Evolutionary conservation across 2,113 vertebrate genomes (phyloP).

Genomic region (Mungos mungo): DNA sequence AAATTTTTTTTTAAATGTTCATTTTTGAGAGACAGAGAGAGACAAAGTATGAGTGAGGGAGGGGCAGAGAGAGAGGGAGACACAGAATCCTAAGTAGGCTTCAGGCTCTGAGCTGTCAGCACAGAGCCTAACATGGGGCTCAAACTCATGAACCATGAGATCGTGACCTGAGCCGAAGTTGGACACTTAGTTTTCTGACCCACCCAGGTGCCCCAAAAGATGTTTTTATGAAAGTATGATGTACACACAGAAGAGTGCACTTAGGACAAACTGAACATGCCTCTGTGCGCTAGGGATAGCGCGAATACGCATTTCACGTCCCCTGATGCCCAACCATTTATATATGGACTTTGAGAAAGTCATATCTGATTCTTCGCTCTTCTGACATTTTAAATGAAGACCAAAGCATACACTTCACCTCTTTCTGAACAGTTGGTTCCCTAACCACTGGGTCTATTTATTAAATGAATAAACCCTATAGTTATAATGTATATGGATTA

Average conservation of each 20-base stretch:
- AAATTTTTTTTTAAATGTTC: too few relatives aligned
- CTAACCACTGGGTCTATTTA: conserved; percentile 31
- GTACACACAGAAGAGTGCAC: neutral
- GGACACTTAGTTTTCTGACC: too few relatives aligned
- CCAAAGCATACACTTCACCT: conserved; percentile 36
- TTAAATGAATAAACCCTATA: conserved; percentile 39
- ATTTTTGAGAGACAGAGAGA: too few relatives aligned
- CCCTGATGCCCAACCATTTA: neutral
- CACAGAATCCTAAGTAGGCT: too few relatives aligned
- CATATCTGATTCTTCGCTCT: conserved; percentile 10
- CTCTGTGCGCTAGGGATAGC: neutral
- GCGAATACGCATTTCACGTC: neutral
- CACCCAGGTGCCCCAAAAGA: neutral
- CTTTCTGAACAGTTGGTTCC: conserved; percentile 37
- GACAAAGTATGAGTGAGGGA: too few relatives aligned
- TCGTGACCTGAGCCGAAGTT: too few relatives aligned
- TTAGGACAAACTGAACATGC: conserved; percentile 15
- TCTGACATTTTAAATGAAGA: conserved; percentile 41
- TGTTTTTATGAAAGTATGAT: neutral
- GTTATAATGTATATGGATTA: conserved; percentile 54
- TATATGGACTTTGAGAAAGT: neutral
- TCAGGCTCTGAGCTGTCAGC: too few relatives aligned
- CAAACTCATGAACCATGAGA: too few relatives aligned
- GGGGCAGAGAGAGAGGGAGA: too few relatives aligned
- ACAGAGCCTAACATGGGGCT: too few relatives aligned